phyloP scores from a whole-genome alignment of 1,140 invertebrate genomes.

The Pseudachorutes palmiensis region DNA sequence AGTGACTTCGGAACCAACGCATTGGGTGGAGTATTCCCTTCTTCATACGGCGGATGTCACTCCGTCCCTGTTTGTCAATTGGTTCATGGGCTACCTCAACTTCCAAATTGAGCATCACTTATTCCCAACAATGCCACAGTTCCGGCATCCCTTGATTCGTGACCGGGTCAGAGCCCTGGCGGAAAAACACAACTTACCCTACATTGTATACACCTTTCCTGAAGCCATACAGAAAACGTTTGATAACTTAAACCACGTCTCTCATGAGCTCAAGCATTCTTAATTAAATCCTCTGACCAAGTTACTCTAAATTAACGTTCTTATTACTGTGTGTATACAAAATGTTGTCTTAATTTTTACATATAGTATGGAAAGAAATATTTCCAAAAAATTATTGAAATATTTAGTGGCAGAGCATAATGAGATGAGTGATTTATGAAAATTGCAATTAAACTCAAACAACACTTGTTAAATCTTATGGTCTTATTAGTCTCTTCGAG shows the following conservation, averaged over 20 bases:
- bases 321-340: too few species aligned
- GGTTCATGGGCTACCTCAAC: slow-evolving; percentile 27
- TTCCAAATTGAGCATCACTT: slow-evolving; percentile 30
- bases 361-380: background rate
- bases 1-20: slow-evolving; percentile 16
- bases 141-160: slow-evolving; percentile 4
- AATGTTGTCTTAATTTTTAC: too few species aligned
- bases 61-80: slow-evolving; percentile 8
- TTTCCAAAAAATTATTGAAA: background rate
- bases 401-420: background rate
- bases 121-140: slow-evolving; percentile 25
- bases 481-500: slow-evolving; percentile 7
- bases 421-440: background rate
- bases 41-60: slow-evolving; percentile 21
- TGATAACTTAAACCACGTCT: slow-evolving; percentile 14
- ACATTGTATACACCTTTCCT: slow-evolving; percentile 9
- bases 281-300: too few species aligned
- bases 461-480: background rate
- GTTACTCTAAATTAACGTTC: too few species aligned
- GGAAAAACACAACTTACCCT: slow-evolving; percentile 13
- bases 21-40: slow-evolving; percentile 26
- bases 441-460: background rate
- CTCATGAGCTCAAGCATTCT: slow-evolving; percentile 12
- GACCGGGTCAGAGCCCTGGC: slow-evolving; percentile 21
- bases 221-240: slow-evolving; percentile 16